Percentiles rank a stretch among this genome's conserved stretches.
These are phyloP conservation scores for Oreotrochilus melanogaster DNA, from an alignment of 2,113 vertebrate species.

Conservation along the genomic window DNA sequence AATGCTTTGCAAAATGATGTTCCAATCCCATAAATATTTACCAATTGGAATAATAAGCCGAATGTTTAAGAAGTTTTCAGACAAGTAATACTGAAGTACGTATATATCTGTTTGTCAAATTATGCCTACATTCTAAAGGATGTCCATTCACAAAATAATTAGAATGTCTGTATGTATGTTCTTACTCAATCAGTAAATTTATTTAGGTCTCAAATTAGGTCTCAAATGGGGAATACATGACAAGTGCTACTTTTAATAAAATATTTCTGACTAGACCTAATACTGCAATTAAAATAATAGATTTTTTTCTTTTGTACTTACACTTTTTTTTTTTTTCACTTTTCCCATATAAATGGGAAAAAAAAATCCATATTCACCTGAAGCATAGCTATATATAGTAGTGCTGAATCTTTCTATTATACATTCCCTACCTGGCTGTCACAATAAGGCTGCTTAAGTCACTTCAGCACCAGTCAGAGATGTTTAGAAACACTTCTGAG, in stretches of 20 bases:
- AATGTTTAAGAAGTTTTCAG: background rate
- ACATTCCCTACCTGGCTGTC: background rate
- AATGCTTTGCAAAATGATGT: background rate
- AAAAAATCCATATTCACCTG: background rate
- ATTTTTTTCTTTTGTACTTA: background rate
- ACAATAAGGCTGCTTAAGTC: slow-evolving; percentile 6
- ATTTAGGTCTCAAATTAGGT: background rate
- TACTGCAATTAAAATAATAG: background rate
- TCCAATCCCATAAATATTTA: background rate
- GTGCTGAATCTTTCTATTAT: background rate
- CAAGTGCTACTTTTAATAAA: background rate
- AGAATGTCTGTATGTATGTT: background rate
- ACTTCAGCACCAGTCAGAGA: slow-evolving; percentile 18
- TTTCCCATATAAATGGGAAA: background rate
- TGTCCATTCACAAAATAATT: background rate
- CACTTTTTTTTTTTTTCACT: background rate
- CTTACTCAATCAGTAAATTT: background rate
- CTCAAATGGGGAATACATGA: background rate
- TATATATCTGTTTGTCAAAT: background rate
- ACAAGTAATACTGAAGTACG: background rate
- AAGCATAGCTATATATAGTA: background rate
- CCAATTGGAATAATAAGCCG: background rate
- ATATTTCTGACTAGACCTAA: background rate
- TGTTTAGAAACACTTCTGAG: slow-evolving; percentile 25
- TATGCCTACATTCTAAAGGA: background rate